phyloP scores from a whole-genome alignment of 1,140 invertebrate species.

The Ceratina japonica region DNA sequence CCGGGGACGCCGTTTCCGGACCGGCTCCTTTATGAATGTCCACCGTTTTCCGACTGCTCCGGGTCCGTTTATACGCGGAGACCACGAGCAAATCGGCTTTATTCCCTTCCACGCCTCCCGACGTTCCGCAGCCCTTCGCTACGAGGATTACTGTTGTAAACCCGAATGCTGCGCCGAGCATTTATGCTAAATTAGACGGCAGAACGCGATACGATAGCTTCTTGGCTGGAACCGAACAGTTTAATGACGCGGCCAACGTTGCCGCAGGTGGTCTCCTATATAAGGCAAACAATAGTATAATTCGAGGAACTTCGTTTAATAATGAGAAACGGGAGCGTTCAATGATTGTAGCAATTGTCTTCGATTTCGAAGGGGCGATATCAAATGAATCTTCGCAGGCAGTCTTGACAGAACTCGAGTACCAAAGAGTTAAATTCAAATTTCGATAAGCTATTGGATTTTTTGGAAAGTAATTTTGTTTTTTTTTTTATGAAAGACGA shows the following conservation, averaged over 20 bases:
- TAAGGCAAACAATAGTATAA: no score
- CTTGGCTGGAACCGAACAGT: no score
- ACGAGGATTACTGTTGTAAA: constrained; percentile 23
- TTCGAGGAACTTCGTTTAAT: no score
- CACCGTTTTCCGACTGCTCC: neutral
- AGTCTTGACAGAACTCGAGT: neutral
- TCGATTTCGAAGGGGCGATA: no score
- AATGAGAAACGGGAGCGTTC: no score
- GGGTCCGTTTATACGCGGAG: neutral
- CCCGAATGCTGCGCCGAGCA: neutral
- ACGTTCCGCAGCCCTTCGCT: constrained; percentile 18
- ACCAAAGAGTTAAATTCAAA: constrained; percentile 6
- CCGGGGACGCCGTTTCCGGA: neutral
- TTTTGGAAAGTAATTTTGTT: no score
- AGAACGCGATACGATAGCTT: neutral
- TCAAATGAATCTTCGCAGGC: neutral
- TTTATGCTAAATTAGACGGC: constrained; percentile 32
- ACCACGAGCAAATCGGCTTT: constrained; percentile 41
- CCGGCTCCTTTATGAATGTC: neutral
- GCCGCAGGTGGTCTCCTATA: neutral
- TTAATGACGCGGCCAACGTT: neutral
- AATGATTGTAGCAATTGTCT: no score
- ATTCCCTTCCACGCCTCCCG: neutral
- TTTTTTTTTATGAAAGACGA: no score
- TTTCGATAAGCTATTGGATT: neutral